Conservation (phyloP, 53 echinoderm and acorn worm genomes). For the Holothuria scabra region DNA sequence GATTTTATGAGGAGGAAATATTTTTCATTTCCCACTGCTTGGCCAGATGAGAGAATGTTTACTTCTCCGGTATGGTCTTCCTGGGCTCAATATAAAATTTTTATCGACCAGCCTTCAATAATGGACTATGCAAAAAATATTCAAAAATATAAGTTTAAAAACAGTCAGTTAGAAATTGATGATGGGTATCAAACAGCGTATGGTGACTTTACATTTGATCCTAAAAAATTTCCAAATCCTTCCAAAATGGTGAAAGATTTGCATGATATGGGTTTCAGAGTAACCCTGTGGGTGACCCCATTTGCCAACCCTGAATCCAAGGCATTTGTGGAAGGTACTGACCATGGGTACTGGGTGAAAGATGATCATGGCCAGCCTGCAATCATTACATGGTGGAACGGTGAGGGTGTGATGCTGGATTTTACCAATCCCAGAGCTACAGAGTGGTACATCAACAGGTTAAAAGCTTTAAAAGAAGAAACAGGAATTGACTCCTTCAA, state of each 20-base stretch:
- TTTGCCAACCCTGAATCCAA: conserved; percentile 75
- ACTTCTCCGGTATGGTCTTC: conserved; percentile 83
- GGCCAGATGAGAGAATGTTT: conserved; percentile 80
- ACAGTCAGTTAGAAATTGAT: conserved; percentile 92
- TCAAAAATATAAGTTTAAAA: conserved; percentile 62
- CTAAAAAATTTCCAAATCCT: conserved; percentile 75
- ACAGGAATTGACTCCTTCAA: conserved; percentile 87
- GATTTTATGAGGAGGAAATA: conserved; percentile 67
- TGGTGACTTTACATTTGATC: conserved; percentile 82
- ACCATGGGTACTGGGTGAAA: conserved; percentile 77
- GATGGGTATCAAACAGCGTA: conserved; percentile 70
- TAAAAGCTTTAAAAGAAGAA: conserved; percentile 59
- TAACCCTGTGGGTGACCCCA: conserved; percentile 86
- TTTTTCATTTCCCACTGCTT: conserved; percentile 54
- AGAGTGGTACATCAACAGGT: conserved; percentile 72
- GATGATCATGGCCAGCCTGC: conserved; percentile 60
- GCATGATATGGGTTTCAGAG: conserved; percentile 76
- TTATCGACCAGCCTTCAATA: conserved; percentile 65
- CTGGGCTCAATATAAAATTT: conserved; percentile 74
- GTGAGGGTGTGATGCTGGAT: conserved; percentile 68
- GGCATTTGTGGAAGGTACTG: conserved; percentile 66
- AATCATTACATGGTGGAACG: conserved; percentile 76
- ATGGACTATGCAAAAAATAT: conserved; percentile 71
- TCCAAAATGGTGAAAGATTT: conserved; percentile 56
- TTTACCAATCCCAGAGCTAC: conserved; percentile 76